Evolutionary conservation across 2,113 vertebrate species (phyloP), one percentile per base, ranked within the genome.

Genomic region (Thryonomys swinderianus): DNA sequence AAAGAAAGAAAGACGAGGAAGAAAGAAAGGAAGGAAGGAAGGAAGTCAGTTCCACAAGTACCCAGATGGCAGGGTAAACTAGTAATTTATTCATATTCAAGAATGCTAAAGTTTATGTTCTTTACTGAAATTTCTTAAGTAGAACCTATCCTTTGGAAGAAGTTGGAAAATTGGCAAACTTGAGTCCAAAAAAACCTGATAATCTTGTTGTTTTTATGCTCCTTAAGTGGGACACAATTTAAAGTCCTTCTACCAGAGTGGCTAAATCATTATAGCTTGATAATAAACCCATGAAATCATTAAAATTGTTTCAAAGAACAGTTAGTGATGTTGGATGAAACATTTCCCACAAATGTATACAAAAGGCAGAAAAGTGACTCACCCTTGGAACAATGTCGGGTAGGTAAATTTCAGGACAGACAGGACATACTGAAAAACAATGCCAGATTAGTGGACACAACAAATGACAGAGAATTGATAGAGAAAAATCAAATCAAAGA

Each of bases 331-430:
- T 62, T 92, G 13, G 16, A 30, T 85, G 79, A 66, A 51, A 80
- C 17, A 86, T 86, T 76, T 95, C 45, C 86, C 85, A 85, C n/a
- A 93, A 92, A 92, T 74, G 8, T 67, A 4, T 73, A 67, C 9
- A 37, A 97, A 95, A 5, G 34, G 5, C 37, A 71, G 42, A 97
- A 96, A 96, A 2, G 8, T 82, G 98, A 99, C 99, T 99, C 98
- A 99, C 99, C 99, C 99, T 98, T 99, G 99, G 97, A 99, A 99
- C 98, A 99, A 98, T 5, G 99, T 99, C 86, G 99, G 99, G 97
- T 99, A 99, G 71, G 99, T 99, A 98, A 99, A 99, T 94, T 99
- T 99, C 98, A 99, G 98, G 94, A 99, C 98, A 93, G 99, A 99
- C 96, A 99, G 98, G 88, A 99, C 99, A 99, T 99, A 99, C 99